Evolutionary conservation across 2,888 invertebrate species (phyloP), one percentile per base, ranked within the genome.

Genomic region (Tuta absoluta): DNA sequence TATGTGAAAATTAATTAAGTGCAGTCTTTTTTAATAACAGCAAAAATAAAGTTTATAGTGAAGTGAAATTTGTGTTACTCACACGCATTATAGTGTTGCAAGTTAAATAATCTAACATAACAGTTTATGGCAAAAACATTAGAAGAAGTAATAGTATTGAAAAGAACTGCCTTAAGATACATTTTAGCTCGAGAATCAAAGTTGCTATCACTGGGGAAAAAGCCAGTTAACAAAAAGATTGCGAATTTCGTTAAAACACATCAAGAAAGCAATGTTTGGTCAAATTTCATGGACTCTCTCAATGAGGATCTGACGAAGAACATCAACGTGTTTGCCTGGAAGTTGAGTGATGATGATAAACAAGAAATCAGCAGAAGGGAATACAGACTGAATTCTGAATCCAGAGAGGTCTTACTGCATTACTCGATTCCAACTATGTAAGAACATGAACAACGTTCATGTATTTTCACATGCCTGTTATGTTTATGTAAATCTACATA

Each of bases 271-370:
- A 79, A 76, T 49, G 75, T 81, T 17, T 86, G 85, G 86, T 72
- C 79, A 0, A 79, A 74, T 48, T 86, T 88, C 67, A 68, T 82
- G 66, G 88, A 89, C 48, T 76, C 85, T 1, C 68, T 89, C 4
- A 84, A 81, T 63, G 89, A 89, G 63, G 89, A 90, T 75, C 68
- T 90, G 65, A 87, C 87, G 0, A 83, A 83, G 24, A 89, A 86
- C 63, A 71, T 89, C 0, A 87, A 89, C 66, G 73, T 89, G 10
- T 83, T 79, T 59, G 80, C 84, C 53, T 82, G 80, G 76, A 81
- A 66, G 66, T 51, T 71, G 12, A 67, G 62, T 0, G 76, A 72
- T 19, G 74, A 72, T 19, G 74, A 77, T 7, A 72, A 67, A 8
- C 10, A 37, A 24, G 21, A 37, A 24, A 12, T 37, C n/a, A 11